Conservation (phyloP, 2,888 invertebrate genomes). For the Gymnocheta viridis region DNA sequence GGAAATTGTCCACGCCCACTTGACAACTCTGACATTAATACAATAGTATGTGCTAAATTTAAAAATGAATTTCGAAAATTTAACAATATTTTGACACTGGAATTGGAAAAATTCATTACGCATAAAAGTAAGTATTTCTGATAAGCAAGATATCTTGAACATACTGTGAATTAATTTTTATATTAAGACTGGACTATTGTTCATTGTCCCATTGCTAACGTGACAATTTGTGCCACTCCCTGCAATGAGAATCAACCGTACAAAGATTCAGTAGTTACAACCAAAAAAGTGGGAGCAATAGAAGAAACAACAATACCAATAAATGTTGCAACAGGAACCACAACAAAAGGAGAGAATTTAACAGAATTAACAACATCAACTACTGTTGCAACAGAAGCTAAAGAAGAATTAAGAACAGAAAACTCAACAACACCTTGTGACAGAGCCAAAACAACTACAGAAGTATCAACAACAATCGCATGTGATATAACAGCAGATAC, state of each 20-base stretch:
- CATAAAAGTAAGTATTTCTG: constrained; percentile 31
- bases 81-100: constrained; percentile 12
- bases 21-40: background rate
- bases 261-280: background rate
- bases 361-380: background rate
- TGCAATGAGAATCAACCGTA: background rate
- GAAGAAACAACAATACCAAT: background rate
- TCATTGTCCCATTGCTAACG: background rate
- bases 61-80: constrained; percentile 28
- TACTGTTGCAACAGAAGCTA: background rate
- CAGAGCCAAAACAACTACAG: background rate
- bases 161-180: background rate
- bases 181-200: constrained; percentile 11
- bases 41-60: constrained; percentile 33
- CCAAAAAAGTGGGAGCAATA: background rate
- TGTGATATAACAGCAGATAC: no score
- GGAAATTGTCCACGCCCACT: constrained; percentile 32
- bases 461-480: background rate
- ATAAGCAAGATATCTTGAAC: background rate
- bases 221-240: constrained; percentile 8
- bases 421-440: background rate
- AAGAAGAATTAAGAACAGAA: background rate
- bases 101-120: constrained; percentile 1
- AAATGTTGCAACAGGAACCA: background rate
- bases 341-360: background rate